These are phyloP conservation scores for Agrilus planipennis DNA, from an alignment of 1,140 invertebrate species.

Conservation along the genomic window DNA sequence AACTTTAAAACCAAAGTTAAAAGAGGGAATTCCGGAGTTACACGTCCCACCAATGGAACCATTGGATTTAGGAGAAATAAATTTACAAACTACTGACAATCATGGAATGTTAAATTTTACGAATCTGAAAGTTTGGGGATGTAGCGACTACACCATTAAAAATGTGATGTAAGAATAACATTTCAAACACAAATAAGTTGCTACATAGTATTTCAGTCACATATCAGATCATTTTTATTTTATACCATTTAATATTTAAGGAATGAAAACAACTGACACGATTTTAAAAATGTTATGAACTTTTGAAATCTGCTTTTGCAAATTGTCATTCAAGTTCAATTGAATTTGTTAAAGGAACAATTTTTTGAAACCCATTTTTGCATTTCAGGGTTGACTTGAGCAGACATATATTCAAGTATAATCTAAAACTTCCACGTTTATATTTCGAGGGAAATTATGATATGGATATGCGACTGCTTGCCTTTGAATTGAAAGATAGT, in stretches of 20 bases:
- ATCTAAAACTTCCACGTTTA: constrained; percentile 36
- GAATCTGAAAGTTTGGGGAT: constrained; percentile 25
- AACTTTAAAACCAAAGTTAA: constrained; percentile 39
- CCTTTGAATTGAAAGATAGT: constrained; percentile 47
- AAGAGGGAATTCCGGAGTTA: constrained; percentile 45
- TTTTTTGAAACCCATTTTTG: constrained; percentile 8
- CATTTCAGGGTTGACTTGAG: constrained; percentile 41
- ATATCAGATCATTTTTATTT: background rate
- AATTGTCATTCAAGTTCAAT: background rate
- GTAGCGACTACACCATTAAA: constrained; percentile 22
- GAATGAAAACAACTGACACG: no score
- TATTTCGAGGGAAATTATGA: constrained; percentile 43
- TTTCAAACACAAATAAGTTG: background rate
- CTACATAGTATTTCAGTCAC: background rate
- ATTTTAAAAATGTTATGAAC: no score
- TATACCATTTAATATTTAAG: constrained; percentile 1
- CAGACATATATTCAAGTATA: constrained; percentile 34
- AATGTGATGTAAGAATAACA: constrained; percentile 21
- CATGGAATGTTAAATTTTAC: constrained; percentile 27
- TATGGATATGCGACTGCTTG: constrained; percentile 41
- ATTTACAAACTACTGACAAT: constrained; percentile 23
- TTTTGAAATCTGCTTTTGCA: no score
- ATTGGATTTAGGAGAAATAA: constrained; percentile 41
- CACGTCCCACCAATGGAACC: constrained; percentile 50
- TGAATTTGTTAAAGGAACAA: background rate